Evolutionary conservation across 2,888 invertebrate genomes (phyloP).

Genomic region (Volucella inanis): DNA sequence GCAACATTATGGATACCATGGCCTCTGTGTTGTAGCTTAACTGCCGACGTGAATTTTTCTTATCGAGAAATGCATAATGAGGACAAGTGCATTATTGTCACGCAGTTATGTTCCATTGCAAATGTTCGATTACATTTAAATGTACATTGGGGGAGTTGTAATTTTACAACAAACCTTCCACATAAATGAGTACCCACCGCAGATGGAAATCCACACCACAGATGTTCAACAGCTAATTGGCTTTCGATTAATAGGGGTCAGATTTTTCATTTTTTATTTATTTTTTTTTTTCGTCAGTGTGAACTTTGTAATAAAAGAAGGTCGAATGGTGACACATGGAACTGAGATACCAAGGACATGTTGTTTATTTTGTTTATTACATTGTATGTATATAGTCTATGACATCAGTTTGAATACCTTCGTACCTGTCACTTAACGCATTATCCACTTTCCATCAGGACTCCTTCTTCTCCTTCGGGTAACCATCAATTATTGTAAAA

Average conservation of each 20-base stretch:
- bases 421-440: conserved; percentile 66
- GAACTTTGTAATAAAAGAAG: too few relatives aligned
- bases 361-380: too few relatives aligned
- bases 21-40: conserved; percentile 13
- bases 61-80: conserved; percentile 71
- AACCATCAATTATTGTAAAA: conserved; percentile 66
- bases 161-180: conserved; percentile 7
- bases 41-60: conserved; percentile 60
- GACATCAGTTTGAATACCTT: conserved; percentile 19
- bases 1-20: conserved; percentile 21
- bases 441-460: conserved; percentile 51
- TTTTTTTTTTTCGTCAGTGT: too few relatives aligned
- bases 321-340: too few relatives aligned
- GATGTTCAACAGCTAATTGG: conserved; percentile 53
- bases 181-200: too few relatives aligned
- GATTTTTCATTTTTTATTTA: not conserved
- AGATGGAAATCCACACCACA: not conserved
- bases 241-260: conserved; percentile 55
- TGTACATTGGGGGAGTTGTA: conserved; percentile 55
- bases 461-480: conserved; percentile 16
- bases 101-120: conserved; percentile 64
- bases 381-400: not conserved
- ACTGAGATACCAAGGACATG: too few relatives aligned
- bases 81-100: conserved; percentile 72
- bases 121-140: conserved; percentile 70